A percentile compares a stretch with the other conserved stretches of the same genome.
phyloP scores from a whole-genome alignment of 1,140 invertebrate species.

The Wiebesia pumilae region DNA sequence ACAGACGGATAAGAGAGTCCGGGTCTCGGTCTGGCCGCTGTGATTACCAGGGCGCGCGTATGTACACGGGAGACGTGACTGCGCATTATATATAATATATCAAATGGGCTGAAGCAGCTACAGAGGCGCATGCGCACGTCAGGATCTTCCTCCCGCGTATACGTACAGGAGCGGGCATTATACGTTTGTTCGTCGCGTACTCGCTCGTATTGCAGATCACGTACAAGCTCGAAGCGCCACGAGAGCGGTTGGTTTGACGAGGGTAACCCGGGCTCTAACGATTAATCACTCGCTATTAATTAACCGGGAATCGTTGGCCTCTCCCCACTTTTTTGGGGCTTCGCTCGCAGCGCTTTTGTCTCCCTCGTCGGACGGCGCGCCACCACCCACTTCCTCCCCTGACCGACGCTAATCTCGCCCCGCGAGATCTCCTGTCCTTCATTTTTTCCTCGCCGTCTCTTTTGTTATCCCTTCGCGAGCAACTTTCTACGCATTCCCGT shows the following conservation, averaged over 20 bases:
- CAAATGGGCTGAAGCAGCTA: not conserved
- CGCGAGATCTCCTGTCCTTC: too few species aligned
- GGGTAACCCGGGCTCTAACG: constrained; percentile 60
- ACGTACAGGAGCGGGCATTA: not conserved
- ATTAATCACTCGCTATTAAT: constrained; percentile 71
- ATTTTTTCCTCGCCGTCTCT: too few species aligned
- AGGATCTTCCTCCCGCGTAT: not conserved
- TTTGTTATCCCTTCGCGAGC: not conserved
- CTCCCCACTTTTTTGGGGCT: not conserved
- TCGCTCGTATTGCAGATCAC: constrained; percentile 63
- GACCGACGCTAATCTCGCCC: too few species aligned
- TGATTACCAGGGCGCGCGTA: not conserved
- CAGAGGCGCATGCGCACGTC: not conserved
- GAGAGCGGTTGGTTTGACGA: constrained; percentile 66
- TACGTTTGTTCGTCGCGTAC: constrained; percentile 8
- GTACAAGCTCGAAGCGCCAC: constrained; percentile 57
- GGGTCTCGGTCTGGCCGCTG: too few species aligned
- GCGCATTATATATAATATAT: constrained; percentile 43
- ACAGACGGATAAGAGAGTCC: too few species aligned
- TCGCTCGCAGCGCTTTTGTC: not conserved
- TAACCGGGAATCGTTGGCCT: constrained; percentile 62
- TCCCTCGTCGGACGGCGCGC: too few species aligned
- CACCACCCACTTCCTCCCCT: too few species aligned
- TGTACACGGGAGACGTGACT: constrained; percentile 22
- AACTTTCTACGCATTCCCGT: not conserved